phyloP scores from a whole-genome alignment of 2,113 vertebrate species.

The Neotragus moschatus region DNA sequence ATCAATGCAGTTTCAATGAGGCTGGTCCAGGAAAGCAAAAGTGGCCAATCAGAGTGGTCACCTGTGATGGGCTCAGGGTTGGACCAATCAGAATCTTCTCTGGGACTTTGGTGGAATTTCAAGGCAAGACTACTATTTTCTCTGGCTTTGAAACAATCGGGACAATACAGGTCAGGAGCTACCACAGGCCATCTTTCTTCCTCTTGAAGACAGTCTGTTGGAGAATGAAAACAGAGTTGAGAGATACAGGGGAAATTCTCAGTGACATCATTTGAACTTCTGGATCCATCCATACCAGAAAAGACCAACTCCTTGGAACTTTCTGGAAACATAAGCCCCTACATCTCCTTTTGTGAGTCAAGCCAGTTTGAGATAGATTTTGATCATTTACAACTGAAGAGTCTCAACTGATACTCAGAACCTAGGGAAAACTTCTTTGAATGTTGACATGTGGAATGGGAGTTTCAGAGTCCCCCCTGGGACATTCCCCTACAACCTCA shows the following conservation, averaged over 20 bases:
- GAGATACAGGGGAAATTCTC: rapidly evolving
- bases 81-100: neutral
- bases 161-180: neutral
- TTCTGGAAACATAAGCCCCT: neutral
- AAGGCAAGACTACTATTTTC: neutral
- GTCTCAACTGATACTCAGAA: no score
- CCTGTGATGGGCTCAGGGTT: neutral
- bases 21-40: neutral
- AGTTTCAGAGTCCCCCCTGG: no score
- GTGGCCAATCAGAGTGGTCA: neutral
- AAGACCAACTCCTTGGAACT: neutral
- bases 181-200: neutral
- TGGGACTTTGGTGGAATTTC: neutral
- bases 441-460: neutral
- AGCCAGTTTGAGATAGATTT: neutral
- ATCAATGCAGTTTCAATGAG: neutral
- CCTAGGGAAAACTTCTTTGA: neutral
- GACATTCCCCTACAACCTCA: neutral
- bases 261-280: neutral
- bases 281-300: neutral
- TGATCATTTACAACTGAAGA: neutral
- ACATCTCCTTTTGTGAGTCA: neutral
- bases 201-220: neutral
- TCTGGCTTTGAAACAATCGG: neutral
- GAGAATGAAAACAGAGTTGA: neutral